These are phyloP conservation scores for Xestia sexstrigata DNA, from an alignment of 2,888 invertebrate genomes.

Conservation along the genomic window DNA sequence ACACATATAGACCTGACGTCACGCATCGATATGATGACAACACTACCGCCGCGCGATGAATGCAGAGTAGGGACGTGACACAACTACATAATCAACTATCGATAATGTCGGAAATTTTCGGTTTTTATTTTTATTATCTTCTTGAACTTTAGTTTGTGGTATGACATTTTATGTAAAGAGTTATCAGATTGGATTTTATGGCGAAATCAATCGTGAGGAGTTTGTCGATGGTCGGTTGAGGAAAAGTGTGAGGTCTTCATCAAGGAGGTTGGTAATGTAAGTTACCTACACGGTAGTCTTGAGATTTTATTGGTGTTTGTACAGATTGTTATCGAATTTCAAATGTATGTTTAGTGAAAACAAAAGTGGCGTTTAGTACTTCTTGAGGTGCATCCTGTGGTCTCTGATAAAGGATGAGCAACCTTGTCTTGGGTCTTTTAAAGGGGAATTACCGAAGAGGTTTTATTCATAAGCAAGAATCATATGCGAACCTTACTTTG, in stretches of 20 bases:
- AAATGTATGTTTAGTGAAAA: conserved; percentile 35
- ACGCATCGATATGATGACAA: conserved; percentile 71
- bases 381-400: neutral
- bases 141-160: conserved; percentile 62
- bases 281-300: conserved; percentile 24
- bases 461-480: too few species aligned
- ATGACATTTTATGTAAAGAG: conserved; percentile 53
- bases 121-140: conserved; percentile 62
- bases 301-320: conserved; percentile 34
- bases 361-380: conserved; percentile 31
- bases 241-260: conserved; percentile 55
- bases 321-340: conserved; percentile 38
- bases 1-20: conserved; percentile 77
- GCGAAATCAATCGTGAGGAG: conserved; percentile 62
- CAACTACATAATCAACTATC: conserved; percentile 64
- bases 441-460: neutral
- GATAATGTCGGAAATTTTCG: conserved; percentile 63
- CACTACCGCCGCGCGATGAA: conserved; percentile 65
- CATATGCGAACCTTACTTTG: too few species aligned
- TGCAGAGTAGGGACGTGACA: conserved; percentile 74
- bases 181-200: conserved; percentile 68
- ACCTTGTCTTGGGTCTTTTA: neutral
- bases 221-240: conserved; percentile 51
- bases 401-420: neutral
- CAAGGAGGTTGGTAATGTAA: conserved; percentile 39